A percentile compares a stretch with the other conserved stretches of the same genome.
Evolutionary conservation across 2,888 invertebrate genomes (phyloP).

Genomic region (Thereva unica): DNA sequence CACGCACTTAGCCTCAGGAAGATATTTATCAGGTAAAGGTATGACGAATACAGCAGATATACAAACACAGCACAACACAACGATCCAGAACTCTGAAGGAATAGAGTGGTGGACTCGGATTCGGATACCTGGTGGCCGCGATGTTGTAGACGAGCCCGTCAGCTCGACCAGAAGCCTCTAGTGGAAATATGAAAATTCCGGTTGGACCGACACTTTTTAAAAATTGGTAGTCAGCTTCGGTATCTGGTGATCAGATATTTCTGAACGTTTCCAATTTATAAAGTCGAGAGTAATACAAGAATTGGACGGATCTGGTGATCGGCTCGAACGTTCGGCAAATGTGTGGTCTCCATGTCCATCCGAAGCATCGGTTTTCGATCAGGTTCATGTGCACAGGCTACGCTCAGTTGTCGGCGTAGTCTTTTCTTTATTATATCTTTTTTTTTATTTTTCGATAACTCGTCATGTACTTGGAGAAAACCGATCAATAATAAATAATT

Average conservation of each 20-base stretch:
- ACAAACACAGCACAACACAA: conserved; percentile 1
- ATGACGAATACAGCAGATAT: not conserved
- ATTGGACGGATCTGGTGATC: conserved; percentile 21
- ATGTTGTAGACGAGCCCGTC: not conserved
- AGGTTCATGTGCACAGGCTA: conserved; percentile 24
- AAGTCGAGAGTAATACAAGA: conserved; percentile 27
- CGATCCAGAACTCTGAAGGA: too few relatives aligned
- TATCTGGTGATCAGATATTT: conserved; percentile 42
- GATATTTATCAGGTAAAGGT: conserved; percentile 15
- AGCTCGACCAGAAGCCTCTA: conserved; percentile 11
- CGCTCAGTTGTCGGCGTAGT: not conserved
- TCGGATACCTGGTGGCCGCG: too few relatives aligned
- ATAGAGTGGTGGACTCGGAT: too few relatives aligned
- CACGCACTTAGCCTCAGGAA: conserved; percentile 27
- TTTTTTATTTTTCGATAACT: not conserved
- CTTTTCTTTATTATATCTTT: not conserved
- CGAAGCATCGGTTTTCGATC: conserved; percentile 36
- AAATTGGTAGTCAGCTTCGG: conserved; percentile 41
- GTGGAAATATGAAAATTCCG: conserved; percentile 25
- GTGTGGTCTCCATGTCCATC: conserved; percentile 40
- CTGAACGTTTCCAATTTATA: conserved; percentile 43
- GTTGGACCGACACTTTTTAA: conserved; percentile 39
- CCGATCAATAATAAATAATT: too few relatives aligned
- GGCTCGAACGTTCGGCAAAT: conserved; percentile 36
- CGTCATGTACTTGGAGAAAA: not conserved